Percentiles rank a stretch among this genome's conserved stretches.
phyloP scores from a whole-genome alignment of 2,797 vertebrate genomes.

The Mus minutoides region DNA sequence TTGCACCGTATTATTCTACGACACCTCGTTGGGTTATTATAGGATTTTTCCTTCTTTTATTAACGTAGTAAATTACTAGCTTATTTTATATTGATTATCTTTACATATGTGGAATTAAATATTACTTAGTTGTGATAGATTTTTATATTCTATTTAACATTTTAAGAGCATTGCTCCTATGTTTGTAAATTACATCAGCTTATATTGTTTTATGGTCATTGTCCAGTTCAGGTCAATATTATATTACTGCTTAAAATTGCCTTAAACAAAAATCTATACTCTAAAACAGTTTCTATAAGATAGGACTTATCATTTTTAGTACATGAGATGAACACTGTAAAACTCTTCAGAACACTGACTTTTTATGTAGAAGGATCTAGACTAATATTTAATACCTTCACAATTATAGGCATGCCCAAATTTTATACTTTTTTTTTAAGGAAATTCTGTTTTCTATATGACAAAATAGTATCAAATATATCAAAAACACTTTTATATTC shows the following conservation, averaged over 20 bases:
- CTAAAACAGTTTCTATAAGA: constrained; percentile 31
- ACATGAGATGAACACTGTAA: not conserved
- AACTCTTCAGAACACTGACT: not conserved
- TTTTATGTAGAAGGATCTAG: not conserved
- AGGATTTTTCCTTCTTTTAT: not conserved
- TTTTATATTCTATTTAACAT: constrained; percentile 36
- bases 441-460: not conserved
- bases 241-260: constrained; percentile 33
- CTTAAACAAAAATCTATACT: constrained; percentile 56
- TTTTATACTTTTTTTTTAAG: not conserved
- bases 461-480: not conserved
- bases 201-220: constrained; percentile 20
- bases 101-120: constrained; percentile 8
- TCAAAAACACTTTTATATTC: not conserved
- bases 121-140: not conserved
- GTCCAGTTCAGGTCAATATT: constrained; percentile 33
- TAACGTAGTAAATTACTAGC: not conserved
- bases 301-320: not conserved
- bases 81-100: not conserved
- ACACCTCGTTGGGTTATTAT: not conserved
- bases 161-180: constrained; percentile 40
- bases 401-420: not conserved
- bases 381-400: not conserved
- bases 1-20: not conserved
- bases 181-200: constrained; percentile 12